These are phyloP conservation scores for Steatornis caripensis DNA, from an alignment of 2,113 vertebrate species.

Conservation along the genomic window DNA sequence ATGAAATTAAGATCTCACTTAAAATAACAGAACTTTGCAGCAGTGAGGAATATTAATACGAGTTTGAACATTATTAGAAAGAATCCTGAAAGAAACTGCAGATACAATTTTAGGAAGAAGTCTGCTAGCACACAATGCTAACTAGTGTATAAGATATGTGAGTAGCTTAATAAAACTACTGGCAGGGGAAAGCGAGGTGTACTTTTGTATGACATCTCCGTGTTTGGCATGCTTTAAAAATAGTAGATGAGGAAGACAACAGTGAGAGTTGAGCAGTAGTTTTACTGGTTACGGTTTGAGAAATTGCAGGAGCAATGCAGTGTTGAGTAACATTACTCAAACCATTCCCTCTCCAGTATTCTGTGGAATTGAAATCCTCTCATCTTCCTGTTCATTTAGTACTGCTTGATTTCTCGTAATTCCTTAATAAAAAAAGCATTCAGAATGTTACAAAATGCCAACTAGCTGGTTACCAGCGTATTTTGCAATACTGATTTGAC, in stretches of 20 bases:
- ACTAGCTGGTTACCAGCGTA: background rate
- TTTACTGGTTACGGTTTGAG: background rate
- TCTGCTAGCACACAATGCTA: background rate
- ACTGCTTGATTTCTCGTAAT: background rate
- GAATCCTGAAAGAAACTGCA: background rate
- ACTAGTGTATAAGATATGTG: background rate
- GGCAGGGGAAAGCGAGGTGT: background rate
- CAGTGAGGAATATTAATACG: background rate
- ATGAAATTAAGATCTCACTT: background rate
- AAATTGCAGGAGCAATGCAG: background rate
- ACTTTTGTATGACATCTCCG: background rate
- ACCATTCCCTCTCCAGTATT: accelerated
- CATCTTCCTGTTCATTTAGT: background rate
- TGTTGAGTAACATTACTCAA: background rate
- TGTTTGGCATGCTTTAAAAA: background rate
- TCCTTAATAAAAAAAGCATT: background rate
- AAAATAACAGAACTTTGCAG: background rate
- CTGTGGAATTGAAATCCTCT: background rate
- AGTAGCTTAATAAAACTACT: background rate
- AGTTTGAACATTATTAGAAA: background rate
- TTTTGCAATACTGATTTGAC: background rate
- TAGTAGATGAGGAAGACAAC: background rate
- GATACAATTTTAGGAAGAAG: background rate
- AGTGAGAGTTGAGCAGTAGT: background rate
- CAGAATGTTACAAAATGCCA: background rate